phyloP scores from a whole-genome alignment of 2,797 vertebrate species.

The Halcyon smyrnensis region DNA sequence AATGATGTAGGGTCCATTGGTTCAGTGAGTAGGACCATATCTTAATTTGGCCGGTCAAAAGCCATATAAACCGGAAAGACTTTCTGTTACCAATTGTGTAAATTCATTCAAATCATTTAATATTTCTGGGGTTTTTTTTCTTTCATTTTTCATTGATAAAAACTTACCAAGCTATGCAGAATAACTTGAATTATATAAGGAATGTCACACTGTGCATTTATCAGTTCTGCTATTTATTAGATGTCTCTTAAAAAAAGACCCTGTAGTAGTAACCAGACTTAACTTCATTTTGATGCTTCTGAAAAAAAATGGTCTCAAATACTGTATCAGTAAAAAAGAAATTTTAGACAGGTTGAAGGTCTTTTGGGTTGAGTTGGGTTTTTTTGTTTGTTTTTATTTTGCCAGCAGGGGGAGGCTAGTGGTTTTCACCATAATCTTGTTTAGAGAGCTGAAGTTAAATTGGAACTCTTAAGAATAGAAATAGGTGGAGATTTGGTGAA shows the following conservation, averaged over 20 bases:
- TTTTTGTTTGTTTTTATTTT: neutral
- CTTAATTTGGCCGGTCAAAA: neutral
- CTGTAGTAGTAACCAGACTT: neutral
- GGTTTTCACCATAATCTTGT: neutral
- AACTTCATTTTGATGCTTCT: neutral
- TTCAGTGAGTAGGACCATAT: no score
- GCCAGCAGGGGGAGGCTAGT: neutral
- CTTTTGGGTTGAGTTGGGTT: fast-evolving
- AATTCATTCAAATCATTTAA: neutral
- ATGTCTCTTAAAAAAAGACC: neutral
- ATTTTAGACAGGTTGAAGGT: neutral
- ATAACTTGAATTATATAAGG: neutral
- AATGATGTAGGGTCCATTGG: no score
- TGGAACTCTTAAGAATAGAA: neutral
- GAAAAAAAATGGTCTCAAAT: no score
- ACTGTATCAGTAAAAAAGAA: neutral
- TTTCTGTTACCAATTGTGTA: neutral
- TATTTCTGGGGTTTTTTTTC: neutral
- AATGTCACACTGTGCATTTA: neutral
- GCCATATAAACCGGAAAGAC: neutral
- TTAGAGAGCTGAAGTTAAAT: neutral
- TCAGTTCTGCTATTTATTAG: neutral
- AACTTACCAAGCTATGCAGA: fast-evolving
- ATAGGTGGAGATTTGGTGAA: neutral
- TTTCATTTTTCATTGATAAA: neutral